Percentiles rank a stretch among this genome's conserved stretches.
Evolutionary conservation across 1,140 invertebrate species (phyloP).

Genomic region (Hestina assimilis): DNA sequence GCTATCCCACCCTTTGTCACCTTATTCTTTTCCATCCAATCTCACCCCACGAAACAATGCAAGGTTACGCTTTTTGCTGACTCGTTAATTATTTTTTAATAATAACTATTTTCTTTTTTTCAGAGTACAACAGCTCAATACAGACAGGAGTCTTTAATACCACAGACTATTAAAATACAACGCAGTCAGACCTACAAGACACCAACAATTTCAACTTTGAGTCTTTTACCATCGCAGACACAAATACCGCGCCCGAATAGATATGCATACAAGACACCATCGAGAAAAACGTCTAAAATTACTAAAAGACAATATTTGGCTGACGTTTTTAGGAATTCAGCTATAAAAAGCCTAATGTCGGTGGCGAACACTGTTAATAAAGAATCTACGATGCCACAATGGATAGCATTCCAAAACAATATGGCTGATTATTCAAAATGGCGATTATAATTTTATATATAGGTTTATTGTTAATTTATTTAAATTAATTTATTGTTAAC

Average conservation of each 20-base stretch:
- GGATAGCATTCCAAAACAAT: constrained; percentile 17
- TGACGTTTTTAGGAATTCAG: constrained; percentile 36
- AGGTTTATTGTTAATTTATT: neutral
- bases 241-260: constrained; percentile 14
- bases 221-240: constrained; percentile 6
- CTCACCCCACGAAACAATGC: too few species aligned
- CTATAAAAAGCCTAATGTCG: constrained; percentile 31
- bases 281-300: neutral
- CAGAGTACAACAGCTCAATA: constrained; percentile 35
- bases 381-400: constrained; percentile 13
- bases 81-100: too few species aligned
- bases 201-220: neutral
- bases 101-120: constrained; percentile 20
- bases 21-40: too few species aligned
- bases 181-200: constrained; percentile 18
- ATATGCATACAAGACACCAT: constrained; percentile 15
- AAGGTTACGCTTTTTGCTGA: too few species aligned
- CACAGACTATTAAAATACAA: constrained; percentile 25
- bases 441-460: neutral
- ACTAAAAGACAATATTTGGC: constrained; percentile 31
- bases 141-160: constrained; percentile 21
- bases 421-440: constrained; percentile 2
- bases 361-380: constrained; percentile 27
- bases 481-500: constrained; percentile 8
- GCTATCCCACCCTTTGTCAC: too few species aligned